These are phyloP conservation scores for Temnothorax longispinosus DNA, from an alignment of 1,140 invertebrate genomes.

Conservation along the genomic window DNA sequence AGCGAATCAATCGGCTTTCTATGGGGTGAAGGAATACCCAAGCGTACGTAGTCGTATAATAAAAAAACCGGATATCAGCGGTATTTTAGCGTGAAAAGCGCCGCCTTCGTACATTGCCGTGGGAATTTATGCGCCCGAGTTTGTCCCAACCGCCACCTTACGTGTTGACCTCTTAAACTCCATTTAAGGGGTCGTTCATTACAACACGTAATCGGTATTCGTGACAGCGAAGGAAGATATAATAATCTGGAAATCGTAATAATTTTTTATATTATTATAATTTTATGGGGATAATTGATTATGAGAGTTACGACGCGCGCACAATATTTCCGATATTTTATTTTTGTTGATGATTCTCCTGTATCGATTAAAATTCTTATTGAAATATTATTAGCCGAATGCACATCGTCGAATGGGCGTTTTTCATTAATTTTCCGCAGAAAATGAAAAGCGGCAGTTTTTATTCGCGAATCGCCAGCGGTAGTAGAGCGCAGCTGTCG, in stretches of 20 bases:
- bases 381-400: not conserved
- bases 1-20: conserved; percentile 28
- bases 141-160: not conserved
- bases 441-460: conserved; percentile 4
- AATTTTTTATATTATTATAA: not conserved
- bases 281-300: not conserved
- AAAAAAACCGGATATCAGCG: conserved; percentile 62
- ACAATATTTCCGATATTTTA: not conserved
- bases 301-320: too few species aligned
- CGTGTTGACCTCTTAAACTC: not conserved
- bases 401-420: not conserved
- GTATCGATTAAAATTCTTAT: not conserved
- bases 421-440: conserved; percentile 14
- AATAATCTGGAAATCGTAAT: not conserved
- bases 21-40: not conserved
- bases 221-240: not conserved
- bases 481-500: conserved; percentile 28
- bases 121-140: conserved; percentile 62
- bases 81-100: conserved; percentile 51
- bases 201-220: conserved; percentile 46
- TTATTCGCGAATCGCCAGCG: not conserved
- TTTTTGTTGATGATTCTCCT: too few species aligned
- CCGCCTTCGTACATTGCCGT: conserved; percentile 43
- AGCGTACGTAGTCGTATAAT: conserved; percentile 41
- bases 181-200: conserved; percentile 37